Conservation (phyloP, 2,113 vertebrate species). For the Rana temporaria region DNA sequence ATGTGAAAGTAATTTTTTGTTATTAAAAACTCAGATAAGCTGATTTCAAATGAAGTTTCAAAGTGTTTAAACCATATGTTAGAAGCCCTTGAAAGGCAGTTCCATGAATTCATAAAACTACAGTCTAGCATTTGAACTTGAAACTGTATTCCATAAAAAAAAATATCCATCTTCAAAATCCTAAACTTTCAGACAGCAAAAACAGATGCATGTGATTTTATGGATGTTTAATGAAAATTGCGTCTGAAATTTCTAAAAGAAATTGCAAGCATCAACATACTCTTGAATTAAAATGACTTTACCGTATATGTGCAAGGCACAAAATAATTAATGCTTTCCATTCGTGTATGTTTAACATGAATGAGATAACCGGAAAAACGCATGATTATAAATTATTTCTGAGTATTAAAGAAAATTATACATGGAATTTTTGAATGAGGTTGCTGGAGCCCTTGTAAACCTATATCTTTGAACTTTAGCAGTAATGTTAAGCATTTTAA, state of each 20-base stretch:
- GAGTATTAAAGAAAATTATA: too few relatives aligned
- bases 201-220: constrained; percentile 49
- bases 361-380: neutral
- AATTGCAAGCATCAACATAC: constrained; percentile 45
- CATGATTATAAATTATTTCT: neutral
- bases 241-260: constrained; percentile 35
- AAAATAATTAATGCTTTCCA: constrained; percentile 30
- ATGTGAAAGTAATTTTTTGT: constrained; percentile 38
- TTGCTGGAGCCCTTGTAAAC: too few relatives aligned
- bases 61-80: constrained; percentile 42
- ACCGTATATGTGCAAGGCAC: constrained; percentile 5
- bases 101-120: constrained; percentile 14
- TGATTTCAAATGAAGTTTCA: constrained; percentile 33
- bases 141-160: neutral
- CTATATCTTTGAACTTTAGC: too few relatives aligned
- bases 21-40: constrained; percentile 41
- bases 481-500: too few relatives aligned
- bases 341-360: constrained; percentile 20
- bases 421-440: too few relatives aligned
- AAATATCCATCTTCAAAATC: constrained; percentile 37
- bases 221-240: constrained; percentile 37
- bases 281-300: constrained; percentile 32
- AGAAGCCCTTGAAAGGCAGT: constrained; percentile 25
- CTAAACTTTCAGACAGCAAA: constrained; percentile 36
- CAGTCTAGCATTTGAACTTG: constrained; percentile 4